Evolutionary conservation across 2,888 invertebrate genomes (phyloP).

Genomic region (Watsonalla binaria): DNA sequence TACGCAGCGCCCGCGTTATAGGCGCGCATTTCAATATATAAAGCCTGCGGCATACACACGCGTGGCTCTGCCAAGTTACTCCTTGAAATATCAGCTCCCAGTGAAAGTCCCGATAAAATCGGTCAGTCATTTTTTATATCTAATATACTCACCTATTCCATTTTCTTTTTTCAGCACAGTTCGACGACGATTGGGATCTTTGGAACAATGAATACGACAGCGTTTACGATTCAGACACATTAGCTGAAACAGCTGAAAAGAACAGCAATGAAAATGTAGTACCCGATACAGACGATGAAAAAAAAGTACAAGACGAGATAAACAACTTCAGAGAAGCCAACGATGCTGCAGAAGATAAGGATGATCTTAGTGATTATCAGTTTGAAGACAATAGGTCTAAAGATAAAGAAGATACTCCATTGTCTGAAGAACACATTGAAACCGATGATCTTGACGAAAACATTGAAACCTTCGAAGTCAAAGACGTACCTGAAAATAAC

Average conservation of each 20-base stretch:
- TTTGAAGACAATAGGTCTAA: conserved; percentile 54
- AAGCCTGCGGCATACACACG: no score
- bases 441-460: conserved; percentile 6
- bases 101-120: no score
- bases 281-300: conserved; percentile 10
- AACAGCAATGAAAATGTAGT: conserved; percentile 10
- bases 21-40: no score
- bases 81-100: no score
- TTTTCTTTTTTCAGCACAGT: conserved; percentile 27
- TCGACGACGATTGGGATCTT: conserved; percentile 10
- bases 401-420: conserved; percentile 10
- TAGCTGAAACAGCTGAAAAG: conserved; percentile 8
- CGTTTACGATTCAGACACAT: conserved; percentile 12
- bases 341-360: conserved; percentile 11
- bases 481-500: neutral
- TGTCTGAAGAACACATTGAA: conserved; percentile 12
- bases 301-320: conserved; percentile 15
- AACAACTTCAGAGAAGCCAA: conserved; percentile 10
- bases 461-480: conserved; percentile 3
- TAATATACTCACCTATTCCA: neutral
- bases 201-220: conserved; percentile 17
- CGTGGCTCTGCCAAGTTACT: no score
- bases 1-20: no score
- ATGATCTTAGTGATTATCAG: conserved; percentile 40
- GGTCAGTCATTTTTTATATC: no score